Percentiles rank a stretch among this genome's conserved stretches.
Evolutionary conservation across 1,140 invertebrate genomes (phyloP).

Genomic region (Ganaspis sp.): DNA sequence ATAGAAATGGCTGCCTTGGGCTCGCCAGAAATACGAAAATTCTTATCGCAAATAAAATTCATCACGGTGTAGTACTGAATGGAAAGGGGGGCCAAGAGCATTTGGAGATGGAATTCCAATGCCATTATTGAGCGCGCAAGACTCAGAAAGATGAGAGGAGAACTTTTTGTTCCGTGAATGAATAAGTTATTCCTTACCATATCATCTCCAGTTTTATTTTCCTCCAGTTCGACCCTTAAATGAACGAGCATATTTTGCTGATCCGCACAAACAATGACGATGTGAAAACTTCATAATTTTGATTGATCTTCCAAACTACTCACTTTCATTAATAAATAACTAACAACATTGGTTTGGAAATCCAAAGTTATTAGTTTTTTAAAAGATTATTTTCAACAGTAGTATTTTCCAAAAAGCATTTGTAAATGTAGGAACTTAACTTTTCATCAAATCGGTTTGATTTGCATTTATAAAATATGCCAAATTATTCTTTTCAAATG

Average conservation of each 20-base stretch:
- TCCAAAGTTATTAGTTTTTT: neutral
- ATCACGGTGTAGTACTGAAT: constrained; percentile 45
- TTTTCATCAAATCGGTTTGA: too few relatives aligned
- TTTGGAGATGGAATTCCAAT: constrained; percentile 54
- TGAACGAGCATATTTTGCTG: constrained; percentile 40
- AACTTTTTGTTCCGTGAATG: constrained; percentile 42
- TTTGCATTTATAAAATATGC: too few relatives aligned
- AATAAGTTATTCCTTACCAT: constrained; percentile 38
- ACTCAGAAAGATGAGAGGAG: constrained; percentile 28
- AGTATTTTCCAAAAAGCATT: too few relatives aligned
- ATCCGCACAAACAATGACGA: constrained; percentile 60
- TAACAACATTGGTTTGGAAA: neutral
- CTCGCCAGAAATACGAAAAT: constrained; percentile 51
- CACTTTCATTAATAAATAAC: neutral
- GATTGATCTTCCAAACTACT: neutral
- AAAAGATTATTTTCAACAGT: neutral
- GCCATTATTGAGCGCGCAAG: constrained; percentile 48
- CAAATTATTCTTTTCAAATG: too few relatives aligned
- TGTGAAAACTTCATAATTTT: constrained; percentile 41
- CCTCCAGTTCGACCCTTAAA: constrained; percentile 28
- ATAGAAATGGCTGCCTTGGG: constrained; percentile 60
- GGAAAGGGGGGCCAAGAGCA: constrained; percentile 29
- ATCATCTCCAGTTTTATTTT: constrained; percentile 37
- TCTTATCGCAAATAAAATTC: constrained; percentile 66
- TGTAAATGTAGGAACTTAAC: too few relatives aligned